Conservation (phyloP, 2,797 vertebrate species). For the Melanotaenia maccullochi region DNA sequence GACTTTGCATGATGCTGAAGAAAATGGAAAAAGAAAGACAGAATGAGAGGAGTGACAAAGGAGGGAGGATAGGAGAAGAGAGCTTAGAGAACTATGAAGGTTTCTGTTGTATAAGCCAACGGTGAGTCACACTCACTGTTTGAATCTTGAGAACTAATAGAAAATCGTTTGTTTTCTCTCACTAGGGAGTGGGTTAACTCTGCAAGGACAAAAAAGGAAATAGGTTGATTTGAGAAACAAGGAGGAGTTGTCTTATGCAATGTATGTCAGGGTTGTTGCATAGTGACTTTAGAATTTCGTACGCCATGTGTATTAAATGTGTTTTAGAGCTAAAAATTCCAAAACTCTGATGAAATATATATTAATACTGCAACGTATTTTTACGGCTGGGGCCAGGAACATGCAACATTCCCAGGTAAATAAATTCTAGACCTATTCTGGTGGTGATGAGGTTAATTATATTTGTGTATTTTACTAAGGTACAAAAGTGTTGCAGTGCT, state of each 20-base stretch:
- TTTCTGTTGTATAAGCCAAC: slow-evolving; percentile 80
- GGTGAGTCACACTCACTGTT: slow-evolving; percentile 80
- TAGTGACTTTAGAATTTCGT: slow-evolving; percentile 33
- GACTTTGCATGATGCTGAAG: slow-evolving; percentile 72
- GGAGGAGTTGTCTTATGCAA: slow-evolving; percentile 61
- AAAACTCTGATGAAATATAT: slow-evolving; percentile 8
- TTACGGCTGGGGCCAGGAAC: not conserved
- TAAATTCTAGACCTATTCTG: not conserved
- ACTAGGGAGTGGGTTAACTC: slow-evolving; percentile 75
- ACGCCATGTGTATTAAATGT: slow-evolving; percentile 27
- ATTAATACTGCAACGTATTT: slow-evolving; percentile 22
- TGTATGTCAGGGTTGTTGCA: slow-evolving; percentile 46
- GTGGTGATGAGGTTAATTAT: not conserved
- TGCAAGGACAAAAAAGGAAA: slow-evolving; percentile 72
- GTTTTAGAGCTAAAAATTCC: slow-evolving; percentile 18
- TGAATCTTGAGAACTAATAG: slow-evolving; percentile 80
- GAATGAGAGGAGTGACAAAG: slow-evolving; percentile 68
- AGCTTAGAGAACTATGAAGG: slow-evolving; percentile 74
- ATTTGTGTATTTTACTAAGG: not conserved
- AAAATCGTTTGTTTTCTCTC: slow-evolving; percentile 80
- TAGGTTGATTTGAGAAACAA: slow-evolving; percentile 66
- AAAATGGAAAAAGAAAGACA: slow-evolving; percentile 70
- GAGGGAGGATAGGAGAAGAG: slow-evolving; percentile 61
- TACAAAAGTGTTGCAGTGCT: not conserved
- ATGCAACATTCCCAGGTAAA: slow-evolving; percentile 8